Base-by-base conservation (phyloP, 2,113 vertebrate genomes). In the Hydropotes inermis region DNA sequence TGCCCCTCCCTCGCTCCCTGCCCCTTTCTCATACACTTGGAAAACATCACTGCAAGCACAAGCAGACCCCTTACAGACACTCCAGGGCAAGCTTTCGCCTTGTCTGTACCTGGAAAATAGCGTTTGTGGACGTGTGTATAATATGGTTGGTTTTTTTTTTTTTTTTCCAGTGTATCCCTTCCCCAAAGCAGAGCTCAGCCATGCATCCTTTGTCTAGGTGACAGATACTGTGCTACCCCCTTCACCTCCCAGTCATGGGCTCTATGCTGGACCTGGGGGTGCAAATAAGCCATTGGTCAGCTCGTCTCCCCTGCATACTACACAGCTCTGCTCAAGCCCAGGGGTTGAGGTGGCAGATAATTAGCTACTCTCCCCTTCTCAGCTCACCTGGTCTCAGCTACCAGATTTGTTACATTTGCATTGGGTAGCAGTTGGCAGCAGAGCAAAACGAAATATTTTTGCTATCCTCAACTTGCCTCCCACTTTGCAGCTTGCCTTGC, bases 241-340 rank as follows among this genome's bases (percentile, higher is more conserved):
- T 21, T 52, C 45, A 11, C n/a, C 78, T 47, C 43, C 30, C 8
- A 1, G 13, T 2, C 19, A 7, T 0, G 0, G 15, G 57, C 78
- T 14, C 27, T 19, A 0, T 57, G 55, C 83, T 15, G 1, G 70
- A 79, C 36, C 55, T 7, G 21, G n/a, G 54, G 5, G 0, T 36
- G 86, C 55, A 11, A 0, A 6, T 5, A 10, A 55, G 47, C 61
- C 10, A n/a, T 30, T 17, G 27, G 45, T 16, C 92, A 5, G 30
- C 54, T n/a, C 17, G 0, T 43, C 60, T 33, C 27, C 55, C 88
- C 54, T 30, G 4, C 11, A 4, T 57, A 43, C 87, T 19, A 2
- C 33, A 33, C 27, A 76, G 54, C 4, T 12, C 19, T 36, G 2
- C 57, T 3, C 6, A 15, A 4, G 13, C 30, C 81, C 30, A 1